Evolutionary conservation across 2,113 vertebrate genomes (phyloP).

Genomic region (Charadrius vociferus): DNA sequence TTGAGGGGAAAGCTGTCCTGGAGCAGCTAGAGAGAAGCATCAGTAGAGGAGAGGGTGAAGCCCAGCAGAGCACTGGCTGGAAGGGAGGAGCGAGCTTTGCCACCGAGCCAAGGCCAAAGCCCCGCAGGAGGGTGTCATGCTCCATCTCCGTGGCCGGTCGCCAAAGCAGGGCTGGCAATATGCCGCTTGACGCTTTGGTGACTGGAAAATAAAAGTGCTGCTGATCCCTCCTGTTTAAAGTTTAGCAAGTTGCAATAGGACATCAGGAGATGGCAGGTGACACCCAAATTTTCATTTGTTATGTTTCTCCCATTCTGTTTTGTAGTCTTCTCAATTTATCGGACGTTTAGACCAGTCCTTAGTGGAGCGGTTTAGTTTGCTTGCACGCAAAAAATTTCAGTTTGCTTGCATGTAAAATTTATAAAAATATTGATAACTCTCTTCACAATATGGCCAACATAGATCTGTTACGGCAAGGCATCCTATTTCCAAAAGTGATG

Average conservation of each 20-base stretch:
- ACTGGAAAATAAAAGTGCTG: fast-evolving
- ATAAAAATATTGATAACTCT: background rate
- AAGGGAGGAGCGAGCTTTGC: background rate
- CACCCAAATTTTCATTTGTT: background rate
- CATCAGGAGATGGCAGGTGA: fast-evolving
- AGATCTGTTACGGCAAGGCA: background rate
- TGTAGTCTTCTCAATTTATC: background rate
- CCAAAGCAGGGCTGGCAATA: background rate
- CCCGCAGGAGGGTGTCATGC: background rate
- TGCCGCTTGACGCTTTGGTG: background rate
- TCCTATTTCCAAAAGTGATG: background rate
- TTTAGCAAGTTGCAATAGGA: fast-evolving
- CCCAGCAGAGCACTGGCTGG: background rate
- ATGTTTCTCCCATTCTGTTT: background rate
- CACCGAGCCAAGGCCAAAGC: background rate
- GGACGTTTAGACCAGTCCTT: background rate
- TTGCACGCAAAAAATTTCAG: background rate
- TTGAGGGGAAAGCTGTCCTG: background rate
- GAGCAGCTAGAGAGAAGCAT: background rate
- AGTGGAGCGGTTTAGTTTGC: background rate
- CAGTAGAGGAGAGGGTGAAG: background rate
- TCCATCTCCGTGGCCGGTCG: fast-evolving
- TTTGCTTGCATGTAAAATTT: background rate
- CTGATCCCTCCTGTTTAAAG: background rate
- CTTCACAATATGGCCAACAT: background rate